Evolutionary conservation across 2,888 invertebrate genomes (phyloP).

Genomic region (Diaphora mendica): DNA sequence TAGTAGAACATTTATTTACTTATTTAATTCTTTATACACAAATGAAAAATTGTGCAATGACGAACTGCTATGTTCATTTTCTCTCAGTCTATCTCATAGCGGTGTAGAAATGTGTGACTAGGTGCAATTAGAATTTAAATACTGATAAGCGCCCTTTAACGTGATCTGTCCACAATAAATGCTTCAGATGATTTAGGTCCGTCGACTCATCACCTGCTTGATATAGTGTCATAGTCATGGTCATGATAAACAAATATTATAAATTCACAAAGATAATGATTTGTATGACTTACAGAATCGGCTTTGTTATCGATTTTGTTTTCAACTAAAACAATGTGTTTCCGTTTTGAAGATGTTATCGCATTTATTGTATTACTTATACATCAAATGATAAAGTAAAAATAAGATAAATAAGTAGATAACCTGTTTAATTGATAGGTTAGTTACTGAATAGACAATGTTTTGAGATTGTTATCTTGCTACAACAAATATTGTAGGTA

Average conservation of each 20-base stretch:
- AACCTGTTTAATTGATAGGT: neutral
- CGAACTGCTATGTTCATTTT: neutral
- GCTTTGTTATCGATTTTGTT: neutral
- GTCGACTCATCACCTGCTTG: neutral
- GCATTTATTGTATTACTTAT: neutral
- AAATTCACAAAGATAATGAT: neutral
- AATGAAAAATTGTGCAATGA: neutral
- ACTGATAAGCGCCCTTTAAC: neutral
- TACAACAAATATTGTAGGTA: constrained; percentile 1
- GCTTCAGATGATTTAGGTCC: neutral
- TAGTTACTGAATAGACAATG: neutral
- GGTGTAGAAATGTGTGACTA: neutral
- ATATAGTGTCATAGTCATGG: neutral
- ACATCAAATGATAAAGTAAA: neutral
- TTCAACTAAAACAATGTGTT: neutral
- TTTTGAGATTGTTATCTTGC: neutral
- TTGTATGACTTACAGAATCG: neutral
- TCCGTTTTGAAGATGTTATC: neutral
- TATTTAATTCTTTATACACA: neutral
- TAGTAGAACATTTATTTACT: neutral
- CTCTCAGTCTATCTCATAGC: neutral
- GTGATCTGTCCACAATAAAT: neutral
- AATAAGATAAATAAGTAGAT: neutral
- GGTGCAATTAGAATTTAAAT: neutral
- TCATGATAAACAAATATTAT: neutral